Percentiles rank a stretch among this genome's conserved stretches.
phyloP scores from a whole-genome alignment of 2,888 invertebrate genomes.

The Monopis laevigella region DNA sequence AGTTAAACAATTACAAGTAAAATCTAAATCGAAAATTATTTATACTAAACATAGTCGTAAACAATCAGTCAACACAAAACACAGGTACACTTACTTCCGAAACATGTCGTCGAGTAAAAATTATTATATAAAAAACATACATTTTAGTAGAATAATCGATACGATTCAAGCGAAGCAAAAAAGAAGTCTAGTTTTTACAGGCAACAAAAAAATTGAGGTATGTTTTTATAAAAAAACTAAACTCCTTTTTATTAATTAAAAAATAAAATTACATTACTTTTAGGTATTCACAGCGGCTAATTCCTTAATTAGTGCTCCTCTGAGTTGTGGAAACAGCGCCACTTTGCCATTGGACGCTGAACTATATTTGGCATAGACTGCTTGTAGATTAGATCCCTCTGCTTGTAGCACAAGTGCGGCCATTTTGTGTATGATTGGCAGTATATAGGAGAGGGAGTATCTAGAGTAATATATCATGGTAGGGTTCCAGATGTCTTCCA shows the following conservation, averaged over 20 bases:
- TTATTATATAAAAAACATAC: too few relatives aligned
- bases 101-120: neutral
- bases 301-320: conserved; percentile 39
- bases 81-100: conserved; percentile 6
- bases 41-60: neutral
- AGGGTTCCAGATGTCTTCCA: conserved; percentile 73
- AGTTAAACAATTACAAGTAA: neutral
- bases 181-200: too few relatives aligned
- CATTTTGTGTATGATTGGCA: conserved; percentile 73
- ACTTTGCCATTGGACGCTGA: conserved; percentile 69
- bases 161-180: too few relatives aligned
- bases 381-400: conserved; percentile 75
- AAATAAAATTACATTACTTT: neutral
- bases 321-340: conserved; percentile 71
- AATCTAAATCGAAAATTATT: conserved; percentile 4
- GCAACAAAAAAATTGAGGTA: too few relatives aligned
- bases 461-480: conserved; percentile 80
- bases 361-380: conserved; percentile 74
- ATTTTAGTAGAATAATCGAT: too few relatives aligned
- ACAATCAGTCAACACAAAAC: conserved; percentile 5
- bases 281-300: conserved; percentile 23
- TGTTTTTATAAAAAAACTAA: too few relatives aligned
- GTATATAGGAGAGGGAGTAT: conserved; percentile 74
- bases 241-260: too few relatives aligned
- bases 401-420: conserved; percentile 75